Conservation (phyloP, 2,113 vertebrate genomes). For the Petromus typicus region DNA sequence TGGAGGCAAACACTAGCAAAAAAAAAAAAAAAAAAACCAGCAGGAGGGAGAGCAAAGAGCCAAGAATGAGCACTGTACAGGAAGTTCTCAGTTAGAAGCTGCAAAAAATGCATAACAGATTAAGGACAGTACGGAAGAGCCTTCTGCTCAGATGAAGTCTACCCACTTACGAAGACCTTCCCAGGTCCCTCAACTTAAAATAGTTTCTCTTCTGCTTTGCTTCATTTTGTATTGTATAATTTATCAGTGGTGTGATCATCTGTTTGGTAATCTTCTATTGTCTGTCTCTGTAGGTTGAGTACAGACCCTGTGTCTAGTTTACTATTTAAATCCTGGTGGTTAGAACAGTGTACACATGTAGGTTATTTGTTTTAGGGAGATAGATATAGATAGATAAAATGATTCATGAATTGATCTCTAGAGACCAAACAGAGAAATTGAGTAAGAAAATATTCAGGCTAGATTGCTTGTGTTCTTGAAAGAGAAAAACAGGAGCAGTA, state of each 20-base stretch:
- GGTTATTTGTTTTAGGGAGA: slow-evolving; percentile 4
- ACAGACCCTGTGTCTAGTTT: background rate
- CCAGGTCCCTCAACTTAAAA: background rate
- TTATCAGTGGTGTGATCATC: background rate
- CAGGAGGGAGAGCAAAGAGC: background rate
- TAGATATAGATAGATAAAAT: background rate
- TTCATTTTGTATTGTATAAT: background rate
- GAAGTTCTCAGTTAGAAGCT: background rate
- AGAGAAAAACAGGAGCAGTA: background rate
- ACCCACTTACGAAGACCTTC: background rate
- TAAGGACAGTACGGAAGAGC: background rate
- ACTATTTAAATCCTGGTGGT: background rate
- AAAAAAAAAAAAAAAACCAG: background rate
- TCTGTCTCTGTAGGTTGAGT: background rate
- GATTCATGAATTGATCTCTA: background rate
- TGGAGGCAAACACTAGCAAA: background rate
- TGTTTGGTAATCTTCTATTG: background rate
- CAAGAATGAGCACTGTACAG: background rate
- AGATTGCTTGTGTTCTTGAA: slow-evolving; percentile 28
- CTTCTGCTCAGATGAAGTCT: background rate
- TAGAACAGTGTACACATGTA: background rate
- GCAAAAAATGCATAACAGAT: background rate
- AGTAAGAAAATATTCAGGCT: slow-evolving; percentile 31
- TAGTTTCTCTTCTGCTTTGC: background rate
- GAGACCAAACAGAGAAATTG: background rate